Percentiles rank a stretch among this genome's conserved stretches.
Conservation (phyloP, 2,113 vertebrate genomes). For the Gobiocypris rarus region DNA sequence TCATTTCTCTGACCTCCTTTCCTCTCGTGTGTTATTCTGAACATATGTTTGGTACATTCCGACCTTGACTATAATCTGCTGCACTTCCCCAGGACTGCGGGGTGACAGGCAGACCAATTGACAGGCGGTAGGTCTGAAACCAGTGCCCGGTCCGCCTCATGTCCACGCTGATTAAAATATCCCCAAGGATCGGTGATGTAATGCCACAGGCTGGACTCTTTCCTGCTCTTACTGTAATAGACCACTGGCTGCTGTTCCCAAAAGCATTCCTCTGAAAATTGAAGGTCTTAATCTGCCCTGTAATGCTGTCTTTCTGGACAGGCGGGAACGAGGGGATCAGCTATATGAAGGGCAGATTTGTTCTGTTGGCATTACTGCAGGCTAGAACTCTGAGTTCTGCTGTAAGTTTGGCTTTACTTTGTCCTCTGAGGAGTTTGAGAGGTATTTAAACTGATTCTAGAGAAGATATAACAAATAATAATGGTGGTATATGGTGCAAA, state of each 20-base stretch:
- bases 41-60: neutral
- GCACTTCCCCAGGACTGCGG: neutral
- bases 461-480: neutral
- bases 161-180: conserved; percentile 46
- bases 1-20: conserved; percentile 4
- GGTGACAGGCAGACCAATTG: conserved; percentile 1
- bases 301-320: conserved; percentile 34
- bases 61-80: conserved; percentile 38
- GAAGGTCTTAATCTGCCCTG: conserved; percentile 44
- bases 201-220: conserved; percentile 24
- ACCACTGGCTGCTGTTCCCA: conserved; percentile 28
- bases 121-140: conserved; percentile 19
- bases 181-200: conserved; percentile 41
- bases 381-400: conserved; percentile 15
- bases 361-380: neutral
- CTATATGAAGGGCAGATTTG: neutral
- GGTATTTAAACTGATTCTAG: neutral
- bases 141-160: conserved; percentile 12
- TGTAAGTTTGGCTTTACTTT: neutral
- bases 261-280: conserved; percentile 45
- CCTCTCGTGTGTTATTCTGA: neutral
- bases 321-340: neutral
- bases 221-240: conserved; percentile 36
- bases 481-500: neutral
- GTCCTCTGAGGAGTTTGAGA: neutral